A percentile compares a stretch with the other conserved stretches of the same genome.
phyloP scores from a whole-genome alignment of 2,113 vertebrate genomes.

The Dromaius novaehollandiae region DNA sequence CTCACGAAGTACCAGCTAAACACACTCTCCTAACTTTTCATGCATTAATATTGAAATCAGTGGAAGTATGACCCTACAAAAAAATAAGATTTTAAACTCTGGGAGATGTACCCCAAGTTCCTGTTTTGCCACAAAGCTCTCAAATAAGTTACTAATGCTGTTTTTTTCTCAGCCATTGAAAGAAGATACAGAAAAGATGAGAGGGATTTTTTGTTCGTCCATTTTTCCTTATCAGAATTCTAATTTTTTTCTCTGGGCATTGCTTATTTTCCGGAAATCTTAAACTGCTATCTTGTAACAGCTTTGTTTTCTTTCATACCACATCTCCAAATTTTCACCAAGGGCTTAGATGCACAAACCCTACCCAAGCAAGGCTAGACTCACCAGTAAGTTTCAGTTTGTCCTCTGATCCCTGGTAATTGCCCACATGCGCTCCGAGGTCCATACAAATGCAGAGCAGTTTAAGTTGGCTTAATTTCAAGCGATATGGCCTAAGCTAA shows the following conservation, averaged over 20 bases:
- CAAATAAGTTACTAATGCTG: background rate
- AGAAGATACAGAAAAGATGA: background rate
- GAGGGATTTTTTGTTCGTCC: background rate
- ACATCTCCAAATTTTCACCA: background rate
- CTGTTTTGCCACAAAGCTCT: background rate
- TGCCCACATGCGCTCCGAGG: background rate
- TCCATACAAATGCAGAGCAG: background rate
- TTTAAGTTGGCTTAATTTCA: background rate
- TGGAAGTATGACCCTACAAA: background rate
- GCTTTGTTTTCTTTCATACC: background rate
- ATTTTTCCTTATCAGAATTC: background rate
- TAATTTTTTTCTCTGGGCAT: background rate
- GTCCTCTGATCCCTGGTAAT: background rate
- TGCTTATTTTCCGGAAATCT: background rate
- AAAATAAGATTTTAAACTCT: background rate
- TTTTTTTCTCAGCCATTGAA: background rate
- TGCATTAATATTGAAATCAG: background rate
- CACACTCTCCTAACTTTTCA: background rate
- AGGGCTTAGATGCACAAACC: background rate
- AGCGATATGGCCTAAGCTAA: background rate
- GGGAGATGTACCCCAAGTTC: background rate
- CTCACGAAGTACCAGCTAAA: background rate
- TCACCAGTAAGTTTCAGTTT: accelerated
- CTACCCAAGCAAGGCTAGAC: background rate
- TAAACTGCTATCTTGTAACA: background rate